Evolutionary conservation across 2,113 vertebrate genomes (phyloP), one percentile per base, ranked within the genome.

Genomic region (Ia io): DNA sequence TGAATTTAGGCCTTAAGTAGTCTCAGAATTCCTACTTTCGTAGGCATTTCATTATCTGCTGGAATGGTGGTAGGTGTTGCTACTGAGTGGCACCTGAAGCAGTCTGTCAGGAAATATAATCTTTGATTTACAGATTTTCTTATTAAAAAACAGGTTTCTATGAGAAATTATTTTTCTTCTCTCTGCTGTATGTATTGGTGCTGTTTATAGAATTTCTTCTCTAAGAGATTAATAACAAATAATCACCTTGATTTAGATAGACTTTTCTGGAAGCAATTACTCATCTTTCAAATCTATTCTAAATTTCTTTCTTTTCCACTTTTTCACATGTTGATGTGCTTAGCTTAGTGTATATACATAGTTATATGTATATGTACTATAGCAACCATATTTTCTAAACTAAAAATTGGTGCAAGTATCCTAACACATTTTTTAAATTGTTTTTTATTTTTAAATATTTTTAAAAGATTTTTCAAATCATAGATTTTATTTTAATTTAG

Each of bases 361-460:
- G 42, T 92, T 88, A 51, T 13, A 6, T 23, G 59, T 88, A 53
- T 73, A 10, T 10, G 6, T 56, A 61, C 16, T 63, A 37, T 32
- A 3, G 7, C 74, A 88, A 79, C 28, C 47, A 42, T 3, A 25
- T 67, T 65, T 93, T 67, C 63, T 79, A 56, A 91, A 47, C 20
- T 49, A 79, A 91, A 79, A 80, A 35, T 77, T 86, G 40, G 6
- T 74, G 17, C 25, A 63, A 61, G 28, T 32, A 14, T 25, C 6
- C 35, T 73, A 53, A 67, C 16, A 51, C 1, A 22, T 84, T 88
- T 88, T 3, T 65, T 56, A 9, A 32, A 49, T 85, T 83, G 42
- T 49, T 91, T 94, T 94, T 91, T 1, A 65, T 79, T 90, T 84
- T 23, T 17, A 88, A 88, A 63, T 12, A n/a, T 85, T 91, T 28